Percentiles rank a stretch among this genome's conserved stretches.
phyloP scores from a whole-genome alignment of 2,888 invertebrate genomes.

The Heliconius ismenius region DNA sequence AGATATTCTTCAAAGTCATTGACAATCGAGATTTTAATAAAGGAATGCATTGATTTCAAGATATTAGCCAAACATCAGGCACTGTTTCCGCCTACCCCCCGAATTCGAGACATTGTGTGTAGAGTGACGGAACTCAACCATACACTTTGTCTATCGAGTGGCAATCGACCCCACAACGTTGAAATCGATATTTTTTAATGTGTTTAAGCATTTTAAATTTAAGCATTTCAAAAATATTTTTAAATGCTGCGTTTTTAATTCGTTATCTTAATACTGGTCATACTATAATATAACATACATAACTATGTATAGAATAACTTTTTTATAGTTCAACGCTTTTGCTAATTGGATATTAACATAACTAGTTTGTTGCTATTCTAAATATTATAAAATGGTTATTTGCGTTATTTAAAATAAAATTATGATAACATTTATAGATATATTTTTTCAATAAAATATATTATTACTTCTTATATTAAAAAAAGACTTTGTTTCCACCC shows the following conservation, averaged over 20 bases:
- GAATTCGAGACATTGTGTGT: no score
- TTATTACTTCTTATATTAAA: not conserved
- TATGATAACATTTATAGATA: not conserved
- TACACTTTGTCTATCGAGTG: not conserved
- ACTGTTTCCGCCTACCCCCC: no score
- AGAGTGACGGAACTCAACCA: no score
- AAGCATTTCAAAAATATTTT: no score
- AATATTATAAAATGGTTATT: not conserved
- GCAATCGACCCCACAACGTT: not conserved
- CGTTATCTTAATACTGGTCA: not conserved
- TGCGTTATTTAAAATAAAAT: not conserved
- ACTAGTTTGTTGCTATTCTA: not conserved
- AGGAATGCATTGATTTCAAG: no score
- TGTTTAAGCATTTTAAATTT: not conserved
- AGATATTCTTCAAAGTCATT: not conserved
- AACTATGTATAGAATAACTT: not conserved
- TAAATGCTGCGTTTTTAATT: not conserved
- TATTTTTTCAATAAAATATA: not conserved
- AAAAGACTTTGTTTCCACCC: not conserved
- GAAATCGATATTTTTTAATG: not conserved
- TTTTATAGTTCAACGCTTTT: slow-evolving; percentile 2
- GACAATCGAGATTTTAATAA: not conserved
- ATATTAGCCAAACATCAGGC: no score
- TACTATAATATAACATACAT: not conserved
- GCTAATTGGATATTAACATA: slow-evolving; percentile 12